A percentile compares a stretch with the other conserved stretches of the same genome.
These are phyloP conservation scores for Mycetomoellerius zeteki DNA, from an alignment of 1,140 invertebrate species.

Conservation along the genomic window DNA sequence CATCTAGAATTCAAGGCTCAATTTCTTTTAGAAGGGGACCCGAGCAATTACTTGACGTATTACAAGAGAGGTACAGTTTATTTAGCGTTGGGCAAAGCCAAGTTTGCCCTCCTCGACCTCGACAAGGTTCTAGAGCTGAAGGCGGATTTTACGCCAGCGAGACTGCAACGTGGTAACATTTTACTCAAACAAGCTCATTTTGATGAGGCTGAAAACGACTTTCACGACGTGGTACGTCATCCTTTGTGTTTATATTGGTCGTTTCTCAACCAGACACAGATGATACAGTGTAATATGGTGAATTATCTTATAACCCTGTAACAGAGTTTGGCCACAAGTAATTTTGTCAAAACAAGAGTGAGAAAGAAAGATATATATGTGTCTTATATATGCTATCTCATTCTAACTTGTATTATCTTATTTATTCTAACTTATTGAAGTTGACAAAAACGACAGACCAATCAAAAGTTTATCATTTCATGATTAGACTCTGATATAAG, in stretches of 20 bases:
- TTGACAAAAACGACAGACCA: no score
- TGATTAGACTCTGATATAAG: no score
- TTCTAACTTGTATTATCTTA: no score
- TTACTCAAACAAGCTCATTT: conserved; percentile 96
- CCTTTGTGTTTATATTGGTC: neutral
- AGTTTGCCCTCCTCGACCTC: conserved; percentile 97
- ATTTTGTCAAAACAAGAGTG: no score
- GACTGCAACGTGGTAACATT: conserved; percentile 95
- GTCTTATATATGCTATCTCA: no score
- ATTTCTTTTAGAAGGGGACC: conserved; percentile 94
- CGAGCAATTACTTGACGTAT: conserved; percentile 97
- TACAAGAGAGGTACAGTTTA: conserved; percentile 98
- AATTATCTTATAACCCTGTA: no score
- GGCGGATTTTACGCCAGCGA: conserved; percentile 96
- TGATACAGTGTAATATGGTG: no score
- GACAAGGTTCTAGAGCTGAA: conserved; percentile 97
- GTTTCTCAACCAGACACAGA: no score
- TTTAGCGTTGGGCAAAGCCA: conserved; percentile 98
- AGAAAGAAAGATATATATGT: no score
- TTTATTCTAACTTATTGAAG: no score
- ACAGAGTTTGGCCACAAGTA: no score
- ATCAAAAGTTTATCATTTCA: no score
- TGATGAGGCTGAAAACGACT: conserved; percentile 94
- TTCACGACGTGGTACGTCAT: conserved; percentile 93
- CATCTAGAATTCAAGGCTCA: neutral